Percentiles rank a stretch among this genome's conserved stretches.
phyloP scores from a whole-genome alignment of 2,113 vertebrate genomes.

The Carettochelys insculpta region DNA sequence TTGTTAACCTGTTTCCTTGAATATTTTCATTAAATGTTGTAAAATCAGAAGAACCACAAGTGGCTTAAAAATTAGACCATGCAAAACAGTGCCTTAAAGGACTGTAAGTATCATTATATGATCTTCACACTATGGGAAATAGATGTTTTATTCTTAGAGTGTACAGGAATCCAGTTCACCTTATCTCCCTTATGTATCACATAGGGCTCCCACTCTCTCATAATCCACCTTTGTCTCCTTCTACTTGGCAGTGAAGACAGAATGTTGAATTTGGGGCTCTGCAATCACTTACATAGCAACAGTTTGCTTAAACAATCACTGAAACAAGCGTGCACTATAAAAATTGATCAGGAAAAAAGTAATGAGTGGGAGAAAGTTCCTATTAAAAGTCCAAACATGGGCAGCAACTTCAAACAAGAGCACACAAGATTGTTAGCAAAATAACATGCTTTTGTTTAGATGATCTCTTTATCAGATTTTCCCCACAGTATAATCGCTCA shows the following conservation, averaged over 20 bases:
- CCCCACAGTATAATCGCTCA: background rate
- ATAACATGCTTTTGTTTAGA: background rate
- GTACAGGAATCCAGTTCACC: background rate
- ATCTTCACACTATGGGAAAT: background rate
- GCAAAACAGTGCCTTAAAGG: background rate
- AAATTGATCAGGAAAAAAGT: background rate
- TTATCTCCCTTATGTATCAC: background rate
- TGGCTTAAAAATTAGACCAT: slow-evolving; percentile 9
- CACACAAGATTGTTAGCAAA: background rate
- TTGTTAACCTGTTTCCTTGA: background rate
- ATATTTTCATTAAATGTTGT: background rate
- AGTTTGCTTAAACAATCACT: background rate
- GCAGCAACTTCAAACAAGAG: background rate
- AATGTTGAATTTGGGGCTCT: background rate
- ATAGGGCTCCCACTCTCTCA: background rate
- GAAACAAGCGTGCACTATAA: background rate
- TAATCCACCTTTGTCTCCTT: background rate
- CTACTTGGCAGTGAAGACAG: background rate
- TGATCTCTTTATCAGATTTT: background rate
- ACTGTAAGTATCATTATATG: background rate
- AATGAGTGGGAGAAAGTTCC: background rate
- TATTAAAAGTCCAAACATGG: background rate
- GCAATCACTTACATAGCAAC: background rate
- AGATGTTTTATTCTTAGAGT: background rate
- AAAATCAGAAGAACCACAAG: background rate